Conservation (phyloP, 2,888 invertebrate species). For the Dicranocentrus wangi region DNA sequence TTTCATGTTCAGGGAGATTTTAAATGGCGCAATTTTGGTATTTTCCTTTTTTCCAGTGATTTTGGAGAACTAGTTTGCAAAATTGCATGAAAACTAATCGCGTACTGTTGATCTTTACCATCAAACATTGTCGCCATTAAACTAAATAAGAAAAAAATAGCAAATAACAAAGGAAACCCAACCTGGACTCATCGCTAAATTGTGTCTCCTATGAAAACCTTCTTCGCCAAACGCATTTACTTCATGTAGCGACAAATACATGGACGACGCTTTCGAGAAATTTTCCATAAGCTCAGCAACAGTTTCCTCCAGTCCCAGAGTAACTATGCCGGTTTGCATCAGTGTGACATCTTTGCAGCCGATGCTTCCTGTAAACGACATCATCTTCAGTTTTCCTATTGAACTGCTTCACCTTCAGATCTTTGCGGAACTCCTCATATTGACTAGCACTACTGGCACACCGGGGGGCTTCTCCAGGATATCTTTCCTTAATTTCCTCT, state of each 20-base stretch:
- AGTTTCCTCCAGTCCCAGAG: slow-evolving; percentile 38
- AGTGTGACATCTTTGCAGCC: slow-evolving; percentile 42
- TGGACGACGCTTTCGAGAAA: slow-evolving; percentile 21
- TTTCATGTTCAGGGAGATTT: no score
- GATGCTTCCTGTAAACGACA: slow-evolving; percentile 48
- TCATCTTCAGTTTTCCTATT: slow-evolving; percentile 33
- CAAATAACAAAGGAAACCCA: background rate
- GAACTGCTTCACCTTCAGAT: background rate
- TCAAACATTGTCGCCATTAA: no score
- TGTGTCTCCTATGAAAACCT: slow-evolving; percentile 31
- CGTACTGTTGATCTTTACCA: no score
- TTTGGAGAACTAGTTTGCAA: no score
- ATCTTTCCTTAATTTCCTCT: slow-evolving; percentile 51
- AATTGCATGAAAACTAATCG: no score
- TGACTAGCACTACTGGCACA: slow-evolving; percentile 60
- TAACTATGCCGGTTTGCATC: slow-evolving; percentile 39
- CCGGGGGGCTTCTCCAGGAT: slow-evolving; percentile 40
- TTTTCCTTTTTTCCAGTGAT: no score
- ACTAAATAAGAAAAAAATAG: no score
- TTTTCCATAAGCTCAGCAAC: slow-evolving; percentile 21
- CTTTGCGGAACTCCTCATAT: slow-evolving; percentile 39
- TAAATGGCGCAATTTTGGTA: no score
- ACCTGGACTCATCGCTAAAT: slow-evolving; percentile 57
- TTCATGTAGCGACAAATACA: slow-evolving; percentile 41
- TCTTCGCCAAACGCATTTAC: slow-evolving; percentile 33